Conservation (phyloP, 2,888 invertebrate species). For the Nomada lathburiana region DNA sequence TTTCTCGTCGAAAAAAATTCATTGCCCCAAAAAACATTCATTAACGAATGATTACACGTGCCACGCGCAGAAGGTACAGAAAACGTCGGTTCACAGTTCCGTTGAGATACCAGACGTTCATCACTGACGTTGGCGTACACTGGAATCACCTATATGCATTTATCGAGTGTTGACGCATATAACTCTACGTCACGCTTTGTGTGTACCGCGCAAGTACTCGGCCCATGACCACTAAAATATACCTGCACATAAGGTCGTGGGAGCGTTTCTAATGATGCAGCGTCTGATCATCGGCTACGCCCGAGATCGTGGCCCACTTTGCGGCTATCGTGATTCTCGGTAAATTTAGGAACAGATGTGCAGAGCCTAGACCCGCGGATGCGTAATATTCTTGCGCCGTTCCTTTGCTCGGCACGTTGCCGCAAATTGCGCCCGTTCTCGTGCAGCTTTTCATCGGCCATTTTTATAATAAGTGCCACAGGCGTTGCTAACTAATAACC, state of each 20-base stretch:
- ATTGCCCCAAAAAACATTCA: too few species aligned
- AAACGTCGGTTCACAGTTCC: background rate
- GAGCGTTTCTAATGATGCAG: conserved; percentile 22
- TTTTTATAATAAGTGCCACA: background rate
- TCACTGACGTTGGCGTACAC: background rate
- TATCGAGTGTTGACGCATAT: conserved; percentile 32
- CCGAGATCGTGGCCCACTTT: conserved; percentile 36
- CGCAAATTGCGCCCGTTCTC: background rate
- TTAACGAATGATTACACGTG: too few species aligned
- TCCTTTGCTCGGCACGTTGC: background rate
- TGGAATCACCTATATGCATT: conserved; percentile 46
- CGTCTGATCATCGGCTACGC: conserved; percentile 14
- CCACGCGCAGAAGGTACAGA: too few species aligned
- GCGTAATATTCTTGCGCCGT: conserved; percentile 12
- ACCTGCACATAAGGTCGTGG: conserved; percentile 31
- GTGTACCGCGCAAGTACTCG: background rate
- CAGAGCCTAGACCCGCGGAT: conserved; percentile 12
- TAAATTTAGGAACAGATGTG: conserved; percentile 35
- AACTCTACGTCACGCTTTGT: conserved; percentile 34
- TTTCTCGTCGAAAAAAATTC: too few species aligned
- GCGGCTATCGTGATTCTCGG: conserved; percentile 24
- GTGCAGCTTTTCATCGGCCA: background rate
- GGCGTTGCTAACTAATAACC: background rate
- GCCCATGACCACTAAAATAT: conserved; percentile 21
- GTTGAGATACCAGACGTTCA: conserved; percentile 15